Evolutionary conservation across 1,140 invertebrate genomes (phyloP).

Genomic region (Hormaphis cornu): DNA sequence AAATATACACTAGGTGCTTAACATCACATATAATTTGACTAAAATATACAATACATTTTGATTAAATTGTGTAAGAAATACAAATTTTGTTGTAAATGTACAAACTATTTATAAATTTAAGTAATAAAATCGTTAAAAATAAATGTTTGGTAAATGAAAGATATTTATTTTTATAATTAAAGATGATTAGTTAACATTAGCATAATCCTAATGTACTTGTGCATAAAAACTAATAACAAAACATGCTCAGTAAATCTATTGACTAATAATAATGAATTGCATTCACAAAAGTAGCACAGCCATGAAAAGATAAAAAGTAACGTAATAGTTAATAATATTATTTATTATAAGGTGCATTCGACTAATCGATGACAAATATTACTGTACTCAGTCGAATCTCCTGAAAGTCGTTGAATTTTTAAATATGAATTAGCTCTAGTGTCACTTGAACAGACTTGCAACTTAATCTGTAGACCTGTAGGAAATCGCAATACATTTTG

Average conservation of each 20-base stretch:
- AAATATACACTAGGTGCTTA: background rate
- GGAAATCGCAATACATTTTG: constrained; percentile 47
- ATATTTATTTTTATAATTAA: background rate
- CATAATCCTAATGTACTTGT: background rate
- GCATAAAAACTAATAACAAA: background rate
- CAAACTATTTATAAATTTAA: background rate
- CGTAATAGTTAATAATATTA: constrained; percentile 5
- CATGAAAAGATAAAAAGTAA: constrained; percentile 28
- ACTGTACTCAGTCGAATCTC: constrained; percentile 80
- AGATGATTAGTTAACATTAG: constrained; percentile 7
- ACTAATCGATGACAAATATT: constrained; percentile 84
- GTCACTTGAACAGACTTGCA: constrained; percentile 60
- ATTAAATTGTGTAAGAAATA: background rate
- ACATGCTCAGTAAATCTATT: constrained; percentile 22
- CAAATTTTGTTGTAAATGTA: background rate
- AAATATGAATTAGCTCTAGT: constrained; percentile 51
- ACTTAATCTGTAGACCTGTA: constrained; percentile 78
- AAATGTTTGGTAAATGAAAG: constrained; percentile 15
- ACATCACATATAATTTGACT: background rate
- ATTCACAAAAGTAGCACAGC: constrained; percentile 32
- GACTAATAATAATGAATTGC: constrained; percentile 30
- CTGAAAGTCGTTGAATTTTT: constrained; percentile 81
- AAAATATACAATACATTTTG: background rate
- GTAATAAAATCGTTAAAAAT: background rate
- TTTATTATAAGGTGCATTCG: constrained; percentile 20